Percentiles rank a stretch among this genome's conserved stretches.
These are phyloP conservation scores for Lepidochitona cinerea DNA, from an alignment of 2,888 invertebrate species.

Conservation along the genomic window DNA sequence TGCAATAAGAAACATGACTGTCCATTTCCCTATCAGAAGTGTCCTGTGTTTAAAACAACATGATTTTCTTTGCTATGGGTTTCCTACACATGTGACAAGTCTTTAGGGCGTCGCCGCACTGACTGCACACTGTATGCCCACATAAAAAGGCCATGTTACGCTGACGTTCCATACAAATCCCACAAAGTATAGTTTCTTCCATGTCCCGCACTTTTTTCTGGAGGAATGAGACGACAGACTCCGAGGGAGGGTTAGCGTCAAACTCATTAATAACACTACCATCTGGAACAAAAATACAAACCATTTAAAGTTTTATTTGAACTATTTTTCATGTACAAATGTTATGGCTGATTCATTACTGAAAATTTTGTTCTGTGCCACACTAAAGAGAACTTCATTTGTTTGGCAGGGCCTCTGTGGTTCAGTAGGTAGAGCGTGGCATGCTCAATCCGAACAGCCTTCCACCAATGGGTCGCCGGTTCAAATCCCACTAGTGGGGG, in stretches of 20 bases:
- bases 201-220: constrained; percentile 84
- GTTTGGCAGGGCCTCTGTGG: too few relatives aligned
- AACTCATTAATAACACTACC: neutral
- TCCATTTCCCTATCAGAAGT: too few relatives aligned
- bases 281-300: neutral
- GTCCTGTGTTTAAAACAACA: constrained; percentile 72
- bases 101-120: constrained; percentile 84
- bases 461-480: too few relatives aligned
- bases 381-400: too few relatives aligned
- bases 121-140: constrained; percentile 87
- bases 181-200: constrained; percentile 88
- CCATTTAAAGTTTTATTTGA: too few relatives aligned
- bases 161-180: constrained; percentile 89
- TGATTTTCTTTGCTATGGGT: constrained; percentile 82
- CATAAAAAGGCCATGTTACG: constrained; percentile 89
- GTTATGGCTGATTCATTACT: too few relatives aligned
- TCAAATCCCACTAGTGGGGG: too few relatives aligned
- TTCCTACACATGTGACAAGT: constrained; percentile 90
- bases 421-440: too few relatives aligned
- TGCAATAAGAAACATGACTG: too few relatives aligned
- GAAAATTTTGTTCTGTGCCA: too few relatives aligned
- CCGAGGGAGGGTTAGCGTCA: neutral
- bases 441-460: too few relatives aligned
- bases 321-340: too few relatives aligned
- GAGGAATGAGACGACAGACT: constrained; percentile 23